A percentile compares a stretch with the other conserved stretches of the same genome.
These are phyloP conservation scores for Mactra quadrangularis DNA, from an alignment of 1,140 invertebrate genomes.

Conservation along the genomic window DNA sequence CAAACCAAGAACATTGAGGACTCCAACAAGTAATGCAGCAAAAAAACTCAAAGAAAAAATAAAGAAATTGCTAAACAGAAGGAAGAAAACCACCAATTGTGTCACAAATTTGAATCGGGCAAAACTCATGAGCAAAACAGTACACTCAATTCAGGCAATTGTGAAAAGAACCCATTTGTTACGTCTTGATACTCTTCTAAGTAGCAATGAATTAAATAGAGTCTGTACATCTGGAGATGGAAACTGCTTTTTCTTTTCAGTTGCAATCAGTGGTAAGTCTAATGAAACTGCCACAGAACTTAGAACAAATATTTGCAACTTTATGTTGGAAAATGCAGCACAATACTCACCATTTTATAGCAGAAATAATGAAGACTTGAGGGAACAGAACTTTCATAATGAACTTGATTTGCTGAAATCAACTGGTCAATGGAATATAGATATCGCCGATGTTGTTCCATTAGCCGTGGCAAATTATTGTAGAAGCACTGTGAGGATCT, in stretches of 20 bases:
- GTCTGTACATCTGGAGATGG: neutral
- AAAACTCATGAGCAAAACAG: neutral
- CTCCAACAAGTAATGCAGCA: no score
- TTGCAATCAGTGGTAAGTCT: neutral
- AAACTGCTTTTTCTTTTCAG: conserved; percentile 8
- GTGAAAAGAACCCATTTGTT: neutral
- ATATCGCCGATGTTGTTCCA: conserved; percentile 5
- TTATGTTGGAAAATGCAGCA: neutral
- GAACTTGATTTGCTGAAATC: neutral
- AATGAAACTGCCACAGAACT: neutral
- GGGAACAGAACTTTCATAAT: neutral
- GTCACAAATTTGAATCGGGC: neutral
- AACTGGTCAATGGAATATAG: conserved; percentile 19
- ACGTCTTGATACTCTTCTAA: neutral
- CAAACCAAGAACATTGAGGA: neutral
- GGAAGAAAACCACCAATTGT: no score
- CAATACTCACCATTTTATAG: neutral
- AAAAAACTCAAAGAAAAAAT: no score
- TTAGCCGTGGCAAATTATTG: conserved; percentile 8
- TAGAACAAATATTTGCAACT: neutral
- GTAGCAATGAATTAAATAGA: neutral
- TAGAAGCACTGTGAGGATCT: neutral
- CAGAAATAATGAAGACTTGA: neutral
- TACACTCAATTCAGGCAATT: neutral
- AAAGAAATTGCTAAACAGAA: no score